phyloP scores from a whole-genome alignment of 2,888 invertebrate genomes.

The Trachelus troglodyta region DNA sequence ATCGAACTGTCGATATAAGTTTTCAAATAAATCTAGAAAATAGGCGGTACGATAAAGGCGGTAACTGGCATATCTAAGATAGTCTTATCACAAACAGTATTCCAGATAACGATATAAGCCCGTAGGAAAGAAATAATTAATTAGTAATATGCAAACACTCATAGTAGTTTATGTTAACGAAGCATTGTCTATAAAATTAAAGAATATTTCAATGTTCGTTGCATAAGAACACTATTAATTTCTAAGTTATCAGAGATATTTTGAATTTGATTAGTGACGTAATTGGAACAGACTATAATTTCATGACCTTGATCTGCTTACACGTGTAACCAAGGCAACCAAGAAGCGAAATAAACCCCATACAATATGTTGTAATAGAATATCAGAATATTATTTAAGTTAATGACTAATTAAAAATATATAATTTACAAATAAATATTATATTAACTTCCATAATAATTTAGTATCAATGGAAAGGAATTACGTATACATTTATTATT shows the following conservation, averaged over 20 bases:
- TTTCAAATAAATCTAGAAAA: background rate
- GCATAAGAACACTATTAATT: background rate
- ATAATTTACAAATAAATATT: too few species aligned
- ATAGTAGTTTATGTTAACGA: background rate
- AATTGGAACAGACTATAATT: background rate
- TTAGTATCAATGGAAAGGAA: too few species aligned
- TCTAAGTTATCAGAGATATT: background rate
- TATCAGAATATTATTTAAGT: background rate
- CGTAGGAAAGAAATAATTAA: background rate
- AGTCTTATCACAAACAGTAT: background rate
- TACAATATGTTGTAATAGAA: background rate
- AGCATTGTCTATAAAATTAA: background rate
- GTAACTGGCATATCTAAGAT: background rate
- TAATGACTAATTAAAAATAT: background rate
- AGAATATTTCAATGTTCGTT: background rate
- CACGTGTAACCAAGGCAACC: background rate
- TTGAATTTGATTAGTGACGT: background rate
- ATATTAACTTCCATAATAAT: too few species aligned
- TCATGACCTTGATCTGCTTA: background rate
- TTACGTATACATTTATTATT: too few species aligned
- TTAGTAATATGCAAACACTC: background rate
- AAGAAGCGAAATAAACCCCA: background rate
- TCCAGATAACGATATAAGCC: background rate
- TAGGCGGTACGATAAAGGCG: background rate
- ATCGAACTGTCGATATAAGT: too few species aligned